phyloP scores from a whole-genome alignment of 2,888 invertebrate genomes.

The Watsonalla binaria region DNA sequence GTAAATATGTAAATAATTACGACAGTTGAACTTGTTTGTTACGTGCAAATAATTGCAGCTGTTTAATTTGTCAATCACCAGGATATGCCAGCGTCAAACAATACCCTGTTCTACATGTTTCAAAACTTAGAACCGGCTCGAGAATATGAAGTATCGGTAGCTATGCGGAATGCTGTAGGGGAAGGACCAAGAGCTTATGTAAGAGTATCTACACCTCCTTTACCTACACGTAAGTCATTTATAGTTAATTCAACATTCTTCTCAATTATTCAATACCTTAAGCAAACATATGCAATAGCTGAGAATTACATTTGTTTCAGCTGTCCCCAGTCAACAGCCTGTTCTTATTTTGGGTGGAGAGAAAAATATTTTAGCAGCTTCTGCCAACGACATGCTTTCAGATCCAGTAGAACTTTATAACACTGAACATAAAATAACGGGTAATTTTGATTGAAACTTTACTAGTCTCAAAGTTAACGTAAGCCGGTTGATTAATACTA shows the following conservation, averaged over 20 bases:
- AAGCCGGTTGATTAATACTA: background rate
- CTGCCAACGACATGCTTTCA: conserved; percentile 81
- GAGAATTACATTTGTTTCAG: conserved; percentile 50
- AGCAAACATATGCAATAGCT: too few species aligned
- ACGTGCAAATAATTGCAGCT: conserved; percentile 1
- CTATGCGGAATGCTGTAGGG: conserved; percentile 89
- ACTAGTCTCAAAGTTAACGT: background rate
- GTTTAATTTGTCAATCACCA: conserved; percentile 34
- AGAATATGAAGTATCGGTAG: conserved; percentile 87
- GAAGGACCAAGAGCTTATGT: conserved; percentile 85
- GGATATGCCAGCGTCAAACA: conserved; percentile 87
- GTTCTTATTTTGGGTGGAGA: conserved; percentile 84
- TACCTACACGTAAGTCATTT: conserved; percentile 79
- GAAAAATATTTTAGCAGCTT: conserved; percentile 82
- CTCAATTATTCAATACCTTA: too few species aligned
- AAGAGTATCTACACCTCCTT: conserved; percentile 82
- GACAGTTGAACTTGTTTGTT: conserved; percentile 1
- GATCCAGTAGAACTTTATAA: conserved; percentile 83
- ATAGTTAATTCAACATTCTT: background rate
- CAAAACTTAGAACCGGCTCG: conserved; percentile 84
- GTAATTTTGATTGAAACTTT: conserved; percentile 24
- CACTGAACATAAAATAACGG: conserved; percentile 70
- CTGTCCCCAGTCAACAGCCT: conserved; percentile 82
- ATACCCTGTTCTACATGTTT: conserved; percentile 86
- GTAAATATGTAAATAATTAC: conserved; percentile 49